Conservation (phyloP, 1,140 invertebrate genomes). For the Belonocnema kinseyi region DNA sequence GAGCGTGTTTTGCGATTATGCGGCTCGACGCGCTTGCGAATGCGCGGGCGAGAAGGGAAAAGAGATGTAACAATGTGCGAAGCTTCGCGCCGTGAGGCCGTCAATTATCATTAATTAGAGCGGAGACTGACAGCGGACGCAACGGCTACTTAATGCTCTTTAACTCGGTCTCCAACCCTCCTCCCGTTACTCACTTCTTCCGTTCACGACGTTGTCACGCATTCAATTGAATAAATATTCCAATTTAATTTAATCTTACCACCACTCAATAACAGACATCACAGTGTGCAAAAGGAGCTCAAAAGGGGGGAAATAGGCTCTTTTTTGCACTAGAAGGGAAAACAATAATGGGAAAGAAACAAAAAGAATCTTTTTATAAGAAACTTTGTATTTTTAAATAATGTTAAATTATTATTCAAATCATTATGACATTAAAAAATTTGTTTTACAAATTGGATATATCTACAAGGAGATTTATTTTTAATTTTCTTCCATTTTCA, state of each 20-base stretch:
- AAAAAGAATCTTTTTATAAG: too few relatives aligned
- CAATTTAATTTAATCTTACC: background rate
- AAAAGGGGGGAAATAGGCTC: too few relatives aligned
- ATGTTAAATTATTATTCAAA: too few relatives aligned
- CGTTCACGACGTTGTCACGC: slow-evolving; percentile 42
- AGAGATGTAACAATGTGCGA: slow-evolving; percentile 67
- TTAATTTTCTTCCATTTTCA: too few relatives aligned
- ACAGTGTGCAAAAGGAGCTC: too few relatives aligned
- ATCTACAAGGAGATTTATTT: too few relatives aligned
- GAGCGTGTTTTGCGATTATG: slow-evolving; percentile 37
- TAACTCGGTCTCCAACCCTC: slow-evolving; percentile 66
- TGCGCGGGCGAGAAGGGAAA: slow-evolving; percentile 44
- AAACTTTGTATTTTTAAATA: too few relatives aligned
- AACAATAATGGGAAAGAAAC: too few relatives aligned
- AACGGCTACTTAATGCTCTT: slow-evolving; percentile 72
- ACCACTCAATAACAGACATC: background rate
- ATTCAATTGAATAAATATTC: slow-evolving; percentile 15
- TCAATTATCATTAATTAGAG: slow-evolving; percentile 77
- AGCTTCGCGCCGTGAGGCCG: slow-evolving; percentile 69
- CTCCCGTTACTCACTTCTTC: slow-evolving; percentile 64
- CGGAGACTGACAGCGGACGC: slow-evolving; percentile 75
- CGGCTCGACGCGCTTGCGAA: slow-evolving; percentile 25
- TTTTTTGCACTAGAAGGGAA: too few relatives aligned
- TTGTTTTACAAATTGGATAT: too few relatives aligned
- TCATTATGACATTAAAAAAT: too few relatives aligned